Conservation (phyloP, 2,113 vertebrate species). For the Triplophysa siluroides region DNA sequence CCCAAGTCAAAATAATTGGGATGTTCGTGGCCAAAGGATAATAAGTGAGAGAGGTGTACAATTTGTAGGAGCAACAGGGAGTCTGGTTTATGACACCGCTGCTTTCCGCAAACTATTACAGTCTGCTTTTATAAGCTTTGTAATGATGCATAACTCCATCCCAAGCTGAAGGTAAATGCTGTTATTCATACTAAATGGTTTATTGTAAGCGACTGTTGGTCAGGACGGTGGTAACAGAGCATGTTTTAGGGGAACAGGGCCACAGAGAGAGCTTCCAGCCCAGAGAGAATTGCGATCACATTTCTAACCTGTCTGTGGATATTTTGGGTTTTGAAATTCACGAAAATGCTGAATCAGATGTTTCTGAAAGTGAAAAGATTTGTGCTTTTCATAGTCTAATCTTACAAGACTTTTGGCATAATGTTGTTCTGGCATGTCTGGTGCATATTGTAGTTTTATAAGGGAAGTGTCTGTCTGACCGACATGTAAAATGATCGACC, state of each 20-base stretch:
- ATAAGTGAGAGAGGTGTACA: constrained; percentile 60
- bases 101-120: constrained; percentile 64
- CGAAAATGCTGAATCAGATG: too few relatives aligned
- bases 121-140: constrained; percentile 62
- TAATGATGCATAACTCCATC: constrained; percentile 51
- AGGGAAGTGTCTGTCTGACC: too few relatives aligned
- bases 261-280: not conserved
- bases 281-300: not conserved
- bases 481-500: too few relatives aligned
- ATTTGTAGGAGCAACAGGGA: constrained; percentile 68
- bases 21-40: constrained; percentile 40
- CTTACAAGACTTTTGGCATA: too few relatives aligned
- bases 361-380: too few relatives aligned
- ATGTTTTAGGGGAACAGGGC: not conserved
- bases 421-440: too few relatives aligned
- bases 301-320: not conserved
- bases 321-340: not conserved
- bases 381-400: too few relatives aligned
- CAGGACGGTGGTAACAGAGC: constrained; percentile 5
- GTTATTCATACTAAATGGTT: constrained; percentile 39
- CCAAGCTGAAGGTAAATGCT: constrained; percentile 49
- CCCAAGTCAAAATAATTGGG: constrained; percentile 1
- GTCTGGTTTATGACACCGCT: constrained; percentile 62
- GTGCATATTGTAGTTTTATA: too few relatives aligned
- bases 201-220: constrained; percentile 39